Conservation (phyloP, 2,797 vertebrate species). For the Oreochromis grahami region DNA sequence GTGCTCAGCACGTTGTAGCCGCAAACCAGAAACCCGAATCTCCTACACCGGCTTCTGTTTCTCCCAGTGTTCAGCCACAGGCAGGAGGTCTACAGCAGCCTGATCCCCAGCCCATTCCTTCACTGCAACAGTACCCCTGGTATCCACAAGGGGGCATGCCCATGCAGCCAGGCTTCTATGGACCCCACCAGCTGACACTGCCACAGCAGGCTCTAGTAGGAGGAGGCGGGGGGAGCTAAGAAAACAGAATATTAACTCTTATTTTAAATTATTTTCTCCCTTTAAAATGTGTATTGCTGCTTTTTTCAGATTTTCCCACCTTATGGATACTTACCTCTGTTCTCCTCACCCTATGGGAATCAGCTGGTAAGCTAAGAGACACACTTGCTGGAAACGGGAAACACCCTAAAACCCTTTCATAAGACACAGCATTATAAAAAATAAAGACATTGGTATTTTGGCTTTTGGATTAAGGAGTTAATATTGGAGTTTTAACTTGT, state of each 20-base stretch:
- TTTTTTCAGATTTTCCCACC: slow-evolving; percentile 42
- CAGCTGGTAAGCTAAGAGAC: slow-evolving; percentile 50
- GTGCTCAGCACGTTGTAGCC: not conserved
- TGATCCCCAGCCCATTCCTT: not conserved
- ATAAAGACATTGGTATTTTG: slow-evolving; percentile 1
- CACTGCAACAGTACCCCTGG: slow-evolving; percentile 42
- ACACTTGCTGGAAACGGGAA: not conserved
- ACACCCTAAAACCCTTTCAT: not conserved
- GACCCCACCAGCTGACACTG: slow-evolving; percentile 22
- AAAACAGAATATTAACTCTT: not conserved
- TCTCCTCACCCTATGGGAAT: slow-evolving; percentile 33
- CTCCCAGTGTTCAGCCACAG: slow-evolving; percentile 19
- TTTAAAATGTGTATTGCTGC: not conserved
- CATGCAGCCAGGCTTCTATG: slow-evolving; percentile 1
- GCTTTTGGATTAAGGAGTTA: not conserved
- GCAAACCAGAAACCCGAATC: not conserved
- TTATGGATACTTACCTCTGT: slow-evolving; percentile 41
- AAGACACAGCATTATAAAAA: slow-evolving; percentile 11
- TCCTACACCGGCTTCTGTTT: slow-evolving; percentile 5
- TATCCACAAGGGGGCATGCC: slow-evolving; percentile 35
- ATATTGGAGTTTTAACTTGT: not conserved
- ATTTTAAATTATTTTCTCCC: not conserved
- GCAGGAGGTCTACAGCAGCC: slow-evolving; percentile 8
- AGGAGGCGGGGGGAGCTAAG: not conserved
- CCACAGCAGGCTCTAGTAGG: slow-evolving; percentile 51